These are phyloP conservation scores for Hetaerina titia DNA, from an alignment of 2,888 invertebrate genomes.

Conservation along the genomic window DNA sequence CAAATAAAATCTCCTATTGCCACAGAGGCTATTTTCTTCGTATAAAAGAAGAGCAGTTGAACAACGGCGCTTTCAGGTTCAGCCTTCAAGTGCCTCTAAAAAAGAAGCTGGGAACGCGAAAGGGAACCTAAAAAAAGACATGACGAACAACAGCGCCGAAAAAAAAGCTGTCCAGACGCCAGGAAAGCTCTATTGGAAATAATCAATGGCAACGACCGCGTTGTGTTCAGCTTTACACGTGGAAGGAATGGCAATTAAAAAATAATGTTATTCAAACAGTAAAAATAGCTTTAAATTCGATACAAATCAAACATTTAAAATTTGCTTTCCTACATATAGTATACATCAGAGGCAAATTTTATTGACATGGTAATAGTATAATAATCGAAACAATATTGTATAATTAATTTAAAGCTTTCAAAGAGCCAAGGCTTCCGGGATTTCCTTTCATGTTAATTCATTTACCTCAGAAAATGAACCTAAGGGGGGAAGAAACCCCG, in stretches of 20 bases:
- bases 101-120: neutral
- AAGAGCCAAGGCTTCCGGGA: no score
- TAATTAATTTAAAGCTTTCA: no score
- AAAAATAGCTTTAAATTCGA: no score
- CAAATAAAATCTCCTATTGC: neutral
- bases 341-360: no score
- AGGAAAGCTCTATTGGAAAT: neutral
- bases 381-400: no score
- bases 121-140: neutral
- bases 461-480: no score
- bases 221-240: neutral
- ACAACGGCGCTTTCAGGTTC: neutral
- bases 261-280: no score
- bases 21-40: neutral
- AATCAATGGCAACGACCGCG: constrained; percentile 1
- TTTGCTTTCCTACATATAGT: no score
- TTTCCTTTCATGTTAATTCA: no score
- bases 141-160: neutral
- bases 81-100: neutral
- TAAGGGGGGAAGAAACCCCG: no score
- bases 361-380: no score
- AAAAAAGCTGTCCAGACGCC: neutral
- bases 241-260: neutral
- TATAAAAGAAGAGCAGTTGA: neutral
- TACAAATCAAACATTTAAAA: no score